Base-by-base conservation (phyloP, 1,140 invertebrate species). In the Colletes latitarsis region DNA sequence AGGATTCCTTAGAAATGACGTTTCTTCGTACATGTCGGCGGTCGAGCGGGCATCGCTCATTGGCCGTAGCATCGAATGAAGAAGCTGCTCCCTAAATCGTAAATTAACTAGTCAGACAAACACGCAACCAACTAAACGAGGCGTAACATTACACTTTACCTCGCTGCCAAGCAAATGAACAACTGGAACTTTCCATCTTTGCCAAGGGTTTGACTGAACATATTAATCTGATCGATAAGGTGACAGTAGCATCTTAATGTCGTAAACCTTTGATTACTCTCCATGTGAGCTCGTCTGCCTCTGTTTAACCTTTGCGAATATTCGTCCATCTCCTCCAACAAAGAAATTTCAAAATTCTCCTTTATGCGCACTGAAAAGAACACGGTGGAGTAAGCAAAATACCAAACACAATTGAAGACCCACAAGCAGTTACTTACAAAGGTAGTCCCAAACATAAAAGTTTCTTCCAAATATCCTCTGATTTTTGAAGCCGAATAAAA, bases 131-230 rank as follows among this genome's bases (percentile, higher is more conserved):
- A 58, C 46, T 12, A 55, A 39, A 17, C 3, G 4, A 64, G 0
- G 4, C 0, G 55, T 77, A 55, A 21, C 57, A 77, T 66, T 39
- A 19, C 15, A 53, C 53, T 60, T 77, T 81, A 94, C 94, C 94
- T 93, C 43, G 91, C 87, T 74, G 91, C 90, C 10, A 99, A 95
- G 92, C 98, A 99, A 74, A 99, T 96, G 90, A 99, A 99, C 9
- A 99, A 94, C 91, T 99, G 98, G 92, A 99, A 99, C 94, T 99
- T 99, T 46, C 98, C 98, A 94, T 99, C 99, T 92, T 99, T 99
- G 63, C 99, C 99, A 14, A 99, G 94, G 15, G 97, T 96, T 77
- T 97, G 96, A 70, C 97, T 97, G 0, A 96, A 96, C 52, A 95
- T 95, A 91, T 97, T 96, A 64, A 99, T 98, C 93, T 98, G 96